These are phyloP conservation scores for Pammene fasciana DNA, from an alignment of 2,888 invertebrate species.

Conservation along the genomic window DNA sequence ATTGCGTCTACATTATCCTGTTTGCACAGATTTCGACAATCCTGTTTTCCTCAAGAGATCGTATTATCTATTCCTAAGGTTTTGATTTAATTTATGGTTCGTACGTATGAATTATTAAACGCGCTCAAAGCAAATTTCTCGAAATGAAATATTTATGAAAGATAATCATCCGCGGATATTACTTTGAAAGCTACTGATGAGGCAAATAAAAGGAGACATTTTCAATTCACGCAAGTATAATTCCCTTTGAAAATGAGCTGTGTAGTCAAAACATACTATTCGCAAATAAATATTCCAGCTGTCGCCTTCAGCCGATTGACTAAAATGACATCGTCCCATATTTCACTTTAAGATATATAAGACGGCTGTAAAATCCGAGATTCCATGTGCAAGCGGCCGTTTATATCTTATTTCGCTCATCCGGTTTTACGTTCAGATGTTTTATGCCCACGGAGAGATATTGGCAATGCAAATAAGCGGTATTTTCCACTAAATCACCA, in stretches of 20 bases:
- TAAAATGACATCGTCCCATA: constrained; percentile 60
- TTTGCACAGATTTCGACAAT: constrained; percentile 44
- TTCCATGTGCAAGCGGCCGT: constrained; percentile 65
- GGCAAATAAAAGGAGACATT: constrained; percentile 26
- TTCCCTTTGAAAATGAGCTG: constrained; percentile 23
- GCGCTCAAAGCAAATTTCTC: constrained; percentile 26
- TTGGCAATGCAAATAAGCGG: constrained; percentile 74
- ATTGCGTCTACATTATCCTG: constrained; percentile 41
- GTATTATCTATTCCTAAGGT: constrained; percentile 49
- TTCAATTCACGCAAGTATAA: constrained; percentile 10
- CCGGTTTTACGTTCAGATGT: constrained; percentile 68
- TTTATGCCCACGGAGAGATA: constrained; percentile 65
- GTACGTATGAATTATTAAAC: constrained; percentile 40
- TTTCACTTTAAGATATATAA: constrained; percentile 67
- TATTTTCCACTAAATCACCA: constrained; percentile 70
- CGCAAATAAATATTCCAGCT: constrained; percentile 43
- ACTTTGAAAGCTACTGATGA: constrained; percentile 23
- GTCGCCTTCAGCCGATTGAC: constrained; percentile 62
- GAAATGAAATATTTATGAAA: constrained; percentile 36
- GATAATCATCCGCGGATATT: constrained; percentile 26
- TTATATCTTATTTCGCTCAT: constrained; percentile 73
- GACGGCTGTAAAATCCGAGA: constrained; percentile 69
- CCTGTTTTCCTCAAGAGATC: constrained; percentile 51
- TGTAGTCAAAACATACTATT: constrained; percentile 17
- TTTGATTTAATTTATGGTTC: constrained; percentile 40